Evolutionary conservation across 2,888 invertebrate genomes (phyloP).

Genomic region (Leptopilina drosophilae): DNA sequence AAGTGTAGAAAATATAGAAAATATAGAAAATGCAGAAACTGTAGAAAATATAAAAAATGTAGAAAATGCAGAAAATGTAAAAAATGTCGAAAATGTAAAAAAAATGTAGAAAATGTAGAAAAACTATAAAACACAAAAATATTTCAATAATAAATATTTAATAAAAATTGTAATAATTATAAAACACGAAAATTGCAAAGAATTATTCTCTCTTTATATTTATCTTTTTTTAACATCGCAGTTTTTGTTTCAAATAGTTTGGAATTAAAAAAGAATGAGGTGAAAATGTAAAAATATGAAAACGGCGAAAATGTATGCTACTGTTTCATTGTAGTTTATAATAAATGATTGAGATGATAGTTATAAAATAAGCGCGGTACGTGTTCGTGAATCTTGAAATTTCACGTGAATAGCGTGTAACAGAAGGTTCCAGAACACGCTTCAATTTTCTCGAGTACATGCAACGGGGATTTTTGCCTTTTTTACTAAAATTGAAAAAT

Average conservation of each 20-base stretch:
- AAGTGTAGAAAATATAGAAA: too few species aligned
- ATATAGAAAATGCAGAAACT: too few species aligned
- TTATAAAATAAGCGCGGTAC: not conserved
- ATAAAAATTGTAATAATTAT: too few species aligned
- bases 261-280: not conserved
- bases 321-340: not conserved
- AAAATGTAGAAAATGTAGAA: too few species aligned
- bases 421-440: slow-evolving; percentile 33
- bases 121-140: too few species aligned
- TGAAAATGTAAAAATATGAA: not conserved
- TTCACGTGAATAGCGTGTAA: slow-evolving; percentile 21
- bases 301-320: not conserved
- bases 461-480: not conserved
- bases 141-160: too few species aligned
- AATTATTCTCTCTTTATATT: too few species aligned
- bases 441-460: slow-evolving; percentile 36
- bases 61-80: too few species aligned
- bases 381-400: slow-evolving; percentile 22
- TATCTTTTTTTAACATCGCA: too few species aligned
- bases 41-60: too few species aligned
- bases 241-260: not conserved
- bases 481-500: slow-evolving; percentile 15
- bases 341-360: slow-evolving; percentile 12
- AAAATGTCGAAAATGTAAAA: too few species aligned
- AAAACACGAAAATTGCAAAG: too few species aligned